Percentiles rank a stretch among this genome's conserved stretches.
Conservation (phyloP, 2,113 vertebrate species). For the Casuarius casuarius region DNA sequence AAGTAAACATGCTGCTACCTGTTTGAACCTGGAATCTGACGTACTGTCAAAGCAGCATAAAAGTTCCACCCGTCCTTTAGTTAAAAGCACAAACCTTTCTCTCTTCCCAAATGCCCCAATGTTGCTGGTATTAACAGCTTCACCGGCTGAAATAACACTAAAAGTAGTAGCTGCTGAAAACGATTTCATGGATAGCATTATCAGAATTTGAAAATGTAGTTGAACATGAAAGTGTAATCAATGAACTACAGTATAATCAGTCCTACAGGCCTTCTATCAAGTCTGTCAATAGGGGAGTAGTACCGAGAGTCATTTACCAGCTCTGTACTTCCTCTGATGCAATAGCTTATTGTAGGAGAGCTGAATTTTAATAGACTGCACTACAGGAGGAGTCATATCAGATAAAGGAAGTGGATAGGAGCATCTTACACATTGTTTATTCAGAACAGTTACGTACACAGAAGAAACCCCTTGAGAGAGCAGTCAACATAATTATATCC, state of each 20-base stretch:
- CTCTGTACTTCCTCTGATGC: neutral
- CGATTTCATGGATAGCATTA: neutral
- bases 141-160: neutral
- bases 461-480: neutral
- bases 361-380: neutral
- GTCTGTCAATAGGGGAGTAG: neutral
- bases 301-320: neutral
- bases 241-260: neutral
- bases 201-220: neutral
- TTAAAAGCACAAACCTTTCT: neutral
- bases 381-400: neutral
- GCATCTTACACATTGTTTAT: neutral
- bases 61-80: neutral
- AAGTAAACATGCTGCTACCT: neutral
- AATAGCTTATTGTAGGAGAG: neutral
- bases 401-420: neutral
- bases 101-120: neutral
- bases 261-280: neutral
- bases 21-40: neutral
- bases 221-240: neutral
- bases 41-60: neutral
- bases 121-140: neutral
- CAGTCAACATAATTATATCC: neutral
- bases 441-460: neutral
- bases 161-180: neutral